phyloP scores from a whole-genome alignment of 1,140 invertebrate genomes.

The Proales similis region DNA sequence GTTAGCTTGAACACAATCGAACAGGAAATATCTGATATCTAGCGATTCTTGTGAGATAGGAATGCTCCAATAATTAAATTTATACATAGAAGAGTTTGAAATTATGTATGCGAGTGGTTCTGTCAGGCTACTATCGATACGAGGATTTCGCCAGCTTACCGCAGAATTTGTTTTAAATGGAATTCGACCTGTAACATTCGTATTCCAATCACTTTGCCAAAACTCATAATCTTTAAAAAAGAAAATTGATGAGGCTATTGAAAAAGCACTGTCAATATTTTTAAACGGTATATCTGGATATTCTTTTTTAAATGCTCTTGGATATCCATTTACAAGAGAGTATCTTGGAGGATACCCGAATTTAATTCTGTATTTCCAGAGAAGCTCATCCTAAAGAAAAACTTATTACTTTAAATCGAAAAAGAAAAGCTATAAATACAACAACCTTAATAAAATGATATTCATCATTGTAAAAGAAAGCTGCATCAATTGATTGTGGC shows the following conservation, averaged over 20 bases:
- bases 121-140: constrained; percentile 32
- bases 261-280: constrained; percentile 35
- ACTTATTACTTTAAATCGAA: background rate
- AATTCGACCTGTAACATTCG: constrained; percentile 37
- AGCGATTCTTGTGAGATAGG: constrained; percentile 23
- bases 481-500: constrained; percentile 19
- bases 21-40: constrained; percentile 36
- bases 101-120: constrained; percentile 34
- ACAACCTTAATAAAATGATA: constrained; percentile 27
- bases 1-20: constrained; percentile 37
- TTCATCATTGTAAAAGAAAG: constrained; percentile 19
- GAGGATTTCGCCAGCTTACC: constrained; percentile 30
- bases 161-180: constrained; percentile 32
- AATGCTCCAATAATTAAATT: constrained; percentile 34
- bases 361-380: constrained; percentile 35
- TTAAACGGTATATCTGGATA: constrained; percentile 36
- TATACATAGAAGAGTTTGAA: constrained; percentile 29
- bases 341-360: constrained; percentile 35
- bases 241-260: constrained; percentile 33
- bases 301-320: constrained; percentile 28
- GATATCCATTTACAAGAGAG: constrained; percentile 18
- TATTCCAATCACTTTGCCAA: constrained; percentile 38
- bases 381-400: constrained; percentile 16
- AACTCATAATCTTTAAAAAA: constrained; percentile 38
- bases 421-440: background rate